phyloP scores from a whole-genome alignment of 2,113 vertebrate genomes.

The Calonectris borealis region DNA sequence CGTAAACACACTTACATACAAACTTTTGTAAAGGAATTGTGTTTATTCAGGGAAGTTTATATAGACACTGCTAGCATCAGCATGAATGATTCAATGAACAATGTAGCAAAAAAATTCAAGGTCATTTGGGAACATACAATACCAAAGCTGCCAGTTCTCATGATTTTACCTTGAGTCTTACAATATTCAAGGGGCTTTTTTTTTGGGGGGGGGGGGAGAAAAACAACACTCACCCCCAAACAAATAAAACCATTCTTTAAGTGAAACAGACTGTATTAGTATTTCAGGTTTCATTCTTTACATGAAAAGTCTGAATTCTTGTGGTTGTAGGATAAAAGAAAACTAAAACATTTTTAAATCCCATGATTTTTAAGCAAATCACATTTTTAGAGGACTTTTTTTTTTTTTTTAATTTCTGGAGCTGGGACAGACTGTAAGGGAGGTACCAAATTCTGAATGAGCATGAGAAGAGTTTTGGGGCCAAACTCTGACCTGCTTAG shows the following conservation, averaged over 20 bases:
- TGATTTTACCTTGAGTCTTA: neutral
- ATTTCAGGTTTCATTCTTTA: neutral
- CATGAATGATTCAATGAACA: neutral
- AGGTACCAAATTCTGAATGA: neutral
- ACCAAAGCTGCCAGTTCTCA: neutral
- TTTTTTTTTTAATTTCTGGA: neutral
- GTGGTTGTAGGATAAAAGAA: neutral
- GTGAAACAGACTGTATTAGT: neutral
- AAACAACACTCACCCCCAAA: neutral
- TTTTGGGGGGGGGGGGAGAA: neutral
- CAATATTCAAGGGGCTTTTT: neutral
- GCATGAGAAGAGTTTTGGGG: neutral
- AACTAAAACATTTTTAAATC: neutral
- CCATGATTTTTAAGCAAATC: neutral
- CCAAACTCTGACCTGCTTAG: neutral
- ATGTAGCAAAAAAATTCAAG: neutral
- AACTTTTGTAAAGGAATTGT: neutral
- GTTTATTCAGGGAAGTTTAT: neutral
- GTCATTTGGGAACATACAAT: neutral
- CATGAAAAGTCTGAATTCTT: neutral
- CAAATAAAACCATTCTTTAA: neutral
- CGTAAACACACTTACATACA: neutral
- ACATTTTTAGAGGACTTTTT: neutral
- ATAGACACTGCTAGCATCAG: neutral
- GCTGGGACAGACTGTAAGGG: neutral